A percentile compares a stretch with the other conserved stretches of the same genome.
These are phyloP conservation scores for Azorinus chamasolen DNA, from an alignment of 2,888 invertebrate genomes.

Conservation along the genomic window DNA sequence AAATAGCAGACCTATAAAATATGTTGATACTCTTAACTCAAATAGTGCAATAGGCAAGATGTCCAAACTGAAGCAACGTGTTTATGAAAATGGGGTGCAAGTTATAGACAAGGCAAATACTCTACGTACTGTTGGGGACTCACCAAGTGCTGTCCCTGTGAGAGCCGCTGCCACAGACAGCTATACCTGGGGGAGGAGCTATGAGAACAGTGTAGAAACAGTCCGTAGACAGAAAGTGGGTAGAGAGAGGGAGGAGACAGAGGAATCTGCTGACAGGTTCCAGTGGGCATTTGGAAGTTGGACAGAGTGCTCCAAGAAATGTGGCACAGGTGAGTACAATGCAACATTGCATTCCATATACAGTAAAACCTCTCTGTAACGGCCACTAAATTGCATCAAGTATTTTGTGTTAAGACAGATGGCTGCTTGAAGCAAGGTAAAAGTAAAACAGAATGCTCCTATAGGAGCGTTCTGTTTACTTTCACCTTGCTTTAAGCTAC, in stretches of 20 bases:
- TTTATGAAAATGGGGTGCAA: slow-evolving; percentile 41
- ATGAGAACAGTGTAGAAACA: not conserved
- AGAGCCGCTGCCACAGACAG: not conserved
- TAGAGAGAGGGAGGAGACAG: not conserved
- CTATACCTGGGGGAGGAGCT: not conserved
- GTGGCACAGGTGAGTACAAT: slow-evolving; percentile 92
- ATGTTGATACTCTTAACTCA: not conserved
- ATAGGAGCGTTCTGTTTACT: too few relatives aligned
- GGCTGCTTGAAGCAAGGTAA: too few relatives aligned
- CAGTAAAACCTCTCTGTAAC: too few relatives aligned
- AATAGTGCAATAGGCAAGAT: not conserved
- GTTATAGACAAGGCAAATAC: slow-evolving; percentile 31
- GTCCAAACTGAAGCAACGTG: slow-evolving; percentile 10
- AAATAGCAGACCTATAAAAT: not conserved
- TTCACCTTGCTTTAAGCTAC: too few relatives aligned
- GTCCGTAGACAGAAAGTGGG: not conserved
- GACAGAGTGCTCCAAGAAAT: slow-evolving; percentile 94
- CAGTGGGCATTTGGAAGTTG: slow-evolving; percentile 89
- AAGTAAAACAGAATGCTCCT: too few relatives aligned
- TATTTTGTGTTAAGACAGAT: too few relatives aligned
- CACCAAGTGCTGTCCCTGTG: too few relatives aligned
- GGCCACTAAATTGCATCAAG: too few relatives aligned
- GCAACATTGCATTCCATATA: too few relatives aligned
- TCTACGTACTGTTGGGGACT: slow-evolving; percentile 2
- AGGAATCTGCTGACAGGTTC: slow-evolving; percentile 46